Evolutionary conservation across 2,113 vertebrate species (phyloP).

Genomic region (Scophthalmus maximus): DNA sequence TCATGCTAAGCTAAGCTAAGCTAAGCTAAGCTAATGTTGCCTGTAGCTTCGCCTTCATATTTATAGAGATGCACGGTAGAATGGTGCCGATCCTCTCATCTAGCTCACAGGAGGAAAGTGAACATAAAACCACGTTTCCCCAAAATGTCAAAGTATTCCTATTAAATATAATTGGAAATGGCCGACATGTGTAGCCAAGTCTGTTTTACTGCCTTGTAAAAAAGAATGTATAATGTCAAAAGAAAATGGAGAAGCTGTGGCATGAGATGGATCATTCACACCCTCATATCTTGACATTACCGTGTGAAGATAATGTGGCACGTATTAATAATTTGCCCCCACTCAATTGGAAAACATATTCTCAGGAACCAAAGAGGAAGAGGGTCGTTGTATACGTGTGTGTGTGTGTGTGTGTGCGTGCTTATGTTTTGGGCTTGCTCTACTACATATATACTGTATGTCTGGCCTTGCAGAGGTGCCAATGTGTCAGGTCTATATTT

Average conservation of each 20-base stretch:
- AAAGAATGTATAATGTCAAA: neutral
- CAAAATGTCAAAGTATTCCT: too few relatives aligned
- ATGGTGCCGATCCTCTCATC: too few relatives aligned
- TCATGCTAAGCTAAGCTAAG: too few relatives aligned
- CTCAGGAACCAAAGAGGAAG: slow-evolving; percentile 5
- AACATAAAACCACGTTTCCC: too few relatives aligned
- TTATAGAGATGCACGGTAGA: too few relatives aligned
- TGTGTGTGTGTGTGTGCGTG: neutral
- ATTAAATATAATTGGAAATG: too few relatives aligned
- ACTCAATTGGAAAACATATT: slow-evolving; percentile 27
- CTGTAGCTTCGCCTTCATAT: too few relatives aligned
- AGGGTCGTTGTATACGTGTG: neutral
- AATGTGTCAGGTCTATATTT: slow-evolving; percentile 71
- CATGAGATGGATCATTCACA: neutral
- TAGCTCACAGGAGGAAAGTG: too few relatives aligned
- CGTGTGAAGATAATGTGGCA: slow-evolving; percentile 9
- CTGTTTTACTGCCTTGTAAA: neutral
- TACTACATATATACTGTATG: slow-evolving; percentile 2
- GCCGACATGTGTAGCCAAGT: neutral
- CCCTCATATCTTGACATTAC: slow-evolving; percentile 6
- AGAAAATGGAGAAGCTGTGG: neutral
- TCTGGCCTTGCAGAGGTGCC: slow-evolving; percentile 26
- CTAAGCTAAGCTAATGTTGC: too few relatives aligned
- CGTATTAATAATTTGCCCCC: slow-evolving; percentile 41
- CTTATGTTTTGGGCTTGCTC: neutral